These are phyloP conservation scores for Eulemur mongoz DNA, from an alignment of 2,797 vertebrate genomes.

Conservation along the genomic window DNA sequence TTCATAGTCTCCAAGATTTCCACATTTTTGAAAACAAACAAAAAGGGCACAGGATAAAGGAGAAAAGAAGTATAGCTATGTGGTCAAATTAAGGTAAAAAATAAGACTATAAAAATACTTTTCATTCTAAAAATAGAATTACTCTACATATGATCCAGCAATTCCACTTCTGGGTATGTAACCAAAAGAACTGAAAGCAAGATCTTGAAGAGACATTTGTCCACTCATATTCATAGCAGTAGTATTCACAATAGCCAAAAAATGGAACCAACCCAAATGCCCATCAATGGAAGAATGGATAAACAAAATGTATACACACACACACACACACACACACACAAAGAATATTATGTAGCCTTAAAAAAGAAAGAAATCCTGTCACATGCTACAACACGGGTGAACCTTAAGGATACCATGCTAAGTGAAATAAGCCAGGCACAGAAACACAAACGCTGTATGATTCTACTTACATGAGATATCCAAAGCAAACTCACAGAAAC, in stretches of 20 bases:
- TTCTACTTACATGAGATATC: not conserved
- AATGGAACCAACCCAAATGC: not conserved
- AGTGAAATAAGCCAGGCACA: not conserved
- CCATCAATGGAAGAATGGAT: not conserved
- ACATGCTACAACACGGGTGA: not conserved
- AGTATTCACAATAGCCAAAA: not conserved
- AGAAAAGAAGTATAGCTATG: not conserved
- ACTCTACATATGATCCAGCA: not conserved
- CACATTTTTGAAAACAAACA: not conserved
- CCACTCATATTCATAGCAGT: not conserved
- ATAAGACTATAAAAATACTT: not conserved
- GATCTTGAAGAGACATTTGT: not conserved
- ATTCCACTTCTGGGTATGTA: not conserved
- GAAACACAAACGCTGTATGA: not conserved
- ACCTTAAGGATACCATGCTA: not conserved
- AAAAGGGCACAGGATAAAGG: not conserved
- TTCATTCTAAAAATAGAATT: not conserved
- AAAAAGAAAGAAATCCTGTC: not conserved
- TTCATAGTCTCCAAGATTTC: not conserved
- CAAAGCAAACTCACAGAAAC: not conserved
- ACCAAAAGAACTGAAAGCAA: not conserved
- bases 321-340: not conserved
- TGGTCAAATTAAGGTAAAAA: not conserved
- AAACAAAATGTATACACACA: not conserved
- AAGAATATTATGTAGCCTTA: not conserved